phyloP scores from a whole-genome alignment of 2,113 vertebrate species.

The Hemibagrus wyckioides region DNA sequence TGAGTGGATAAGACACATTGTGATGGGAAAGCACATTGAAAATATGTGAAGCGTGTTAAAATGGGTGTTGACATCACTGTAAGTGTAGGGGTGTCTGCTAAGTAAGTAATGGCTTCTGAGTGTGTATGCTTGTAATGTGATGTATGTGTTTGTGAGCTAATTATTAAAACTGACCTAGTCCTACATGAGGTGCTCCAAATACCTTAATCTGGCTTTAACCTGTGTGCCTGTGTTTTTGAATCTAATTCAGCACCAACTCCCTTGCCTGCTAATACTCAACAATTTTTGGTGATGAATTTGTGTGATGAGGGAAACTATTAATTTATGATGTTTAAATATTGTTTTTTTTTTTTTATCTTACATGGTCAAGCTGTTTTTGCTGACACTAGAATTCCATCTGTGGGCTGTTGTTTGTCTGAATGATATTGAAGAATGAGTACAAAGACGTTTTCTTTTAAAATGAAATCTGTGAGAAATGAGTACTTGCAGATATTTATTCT shows the following conservation, averaged over 20 bases:
- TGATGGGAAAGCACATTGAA: no score
- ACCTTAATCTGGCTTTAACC: constrained; percentile 47
- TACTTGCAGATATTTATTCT: background rate
- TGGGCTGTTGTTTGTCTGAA: background rate
- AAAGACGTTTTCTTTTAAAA: background rate
- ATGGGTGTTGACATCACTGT: background rate
- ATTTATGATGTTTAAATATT: background rate
- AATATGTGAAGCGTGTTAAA: no score
- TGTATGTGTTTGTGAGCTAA: background rate
- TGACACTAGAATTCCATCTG: background rate
- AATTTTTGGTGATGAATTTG: background rate
- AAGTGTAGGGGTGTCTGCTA: background rate
- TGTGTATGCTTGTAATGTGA: background rate
- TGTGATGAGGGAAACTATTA: background rate
- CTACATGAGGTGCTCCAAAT: constrained; percentile 49
- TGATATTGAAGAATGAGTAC: background rate
- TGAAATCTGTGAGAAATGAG: background rate
- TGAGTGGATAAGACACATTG: no score
- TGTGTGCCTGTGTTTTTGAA: constrained; percentile 4
- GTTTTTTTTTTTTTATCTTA: background rate
- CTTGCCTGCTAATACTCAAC: background rate
- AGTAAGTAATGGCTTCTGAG: background rate
- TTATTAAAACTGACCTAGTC: constrained; percentile 54
- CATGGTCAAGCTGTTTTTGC: background rate
- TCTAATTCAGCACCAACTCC: background rate